Base-by-base conservation (phyloP, 2,888 invertebrate species). In the Alentia gelatinosa region DNA sequence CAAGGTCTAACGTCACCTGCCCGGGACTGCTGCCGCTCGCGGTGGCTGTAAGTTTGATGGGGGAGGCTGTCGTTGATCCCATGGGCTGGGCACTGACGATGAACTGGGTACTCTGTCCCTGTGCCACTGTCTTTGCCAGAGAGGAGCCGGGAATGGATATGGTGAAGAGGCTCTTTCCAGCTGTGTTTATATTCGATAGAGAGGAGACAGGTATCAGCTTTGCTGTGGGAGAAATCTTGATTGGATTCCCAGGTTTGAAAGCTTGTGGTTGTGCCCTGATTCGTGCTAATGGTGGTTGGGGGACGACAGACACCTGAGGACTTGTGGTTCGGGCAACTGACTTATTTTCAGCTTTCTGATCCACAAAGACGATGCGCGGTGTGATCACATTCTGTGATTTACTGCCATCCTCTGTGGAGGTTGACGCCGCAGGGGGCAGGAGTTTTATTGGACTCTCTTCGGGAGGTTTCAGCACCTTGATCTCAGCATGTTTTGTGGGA, bases 141-240 rank as follows among this genome's bases (percentile, higher is more conserved):
- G 86, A 40, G 12, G 86, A 42, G 12, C 79, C 79, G 1, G 79
- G 37, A 23, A 47, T 42, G 15, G 86, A 86, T 40, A 86, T 86
- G 26, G 86, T 86, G 30, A 47, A 86, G 4, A 50, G 15, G 19
- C 30, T 50, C 30, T 42, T 86, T 19, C 47, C 47, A 26, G 50
- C 15, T 0, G 86, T 26, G 86, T 42, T 84, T 39, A 84, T 84
- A 84, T 84, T 86, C 19, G 42, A 30, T 0, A 86, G 47, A 26
- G 86, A 86, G 33, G 86, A 47, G 9, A 86, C 86, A 30, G 86
- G 86, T 12, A 86, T 42, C 12, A 86, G 42, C 50, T 86, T 86
- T 26, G 86, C 86, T 0, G 86, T 86, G 30, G 86, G 86, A 19
- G 86, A 86, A 30, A 86, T 86, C 23, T 50, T 86, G 47, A 79